Evolutionary conservation across 2,888 invertebrate species (phyloP), one percentile per base, ranked within the genome.

Genomic region (Tiliacea aurago): DNA sequence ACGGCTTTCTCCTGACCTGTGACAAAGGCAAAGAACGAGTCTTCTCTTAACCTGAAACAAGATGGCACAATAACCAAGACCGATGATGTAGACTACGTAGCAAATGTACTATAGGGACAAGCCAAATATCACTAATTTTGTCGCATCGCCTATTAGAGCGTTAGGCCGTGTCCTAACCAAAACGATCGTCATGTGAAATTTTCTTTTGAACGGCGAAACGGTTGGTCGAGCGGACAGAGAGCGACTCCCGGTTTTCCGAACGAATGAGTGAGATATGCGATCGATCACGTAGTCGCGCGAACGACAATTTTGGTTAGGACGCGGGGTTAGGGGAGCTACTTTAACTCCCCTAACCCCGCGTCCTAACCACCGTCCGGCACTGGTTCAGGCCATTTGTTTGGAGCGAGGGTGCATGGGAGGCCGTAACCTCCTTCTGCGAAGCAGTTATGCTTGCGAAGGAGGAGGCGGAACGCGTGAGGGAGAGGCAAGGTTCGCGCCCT

Each of bases 21-120:
- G 7, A 84, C 67, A 64, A 84, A 82, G 53, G 47, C 33, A 81
- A 84, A 82, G 56, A 76, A 82, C 18, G 18, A 11, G 18, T 76
- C 84, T 65, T 70, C 68, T 20, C 41, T 84, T 66, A 69, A 10
- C 64, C 81, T 84, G 84, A 68, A 81, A 81, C 49, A 70, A 73
- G 45, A 67, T 41, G 6, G 5, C 43, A 69, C 4, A 70, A 62
- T 73, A 69, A 58, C 61, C 56, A 73, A 62, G 65, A 73, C 78
- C 51, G 63, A 33, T 59, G 51, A 4, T 37, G 23, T n/a, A 55
- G 6, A 4, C 37, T 59, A 58, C 20, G 11, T 11, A 58, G 1
- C 20, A 33, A 11, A 33, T 56, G 37, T 37, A 37, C 37, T 37
- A 28, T 28, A 28, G 28, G 28, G 28, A 28, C 28, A 28, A n/a